Evolutionary conservation across 2,888 invertebrate species (phyloP).

Genomic region (Griposia aprilina): DNA sequence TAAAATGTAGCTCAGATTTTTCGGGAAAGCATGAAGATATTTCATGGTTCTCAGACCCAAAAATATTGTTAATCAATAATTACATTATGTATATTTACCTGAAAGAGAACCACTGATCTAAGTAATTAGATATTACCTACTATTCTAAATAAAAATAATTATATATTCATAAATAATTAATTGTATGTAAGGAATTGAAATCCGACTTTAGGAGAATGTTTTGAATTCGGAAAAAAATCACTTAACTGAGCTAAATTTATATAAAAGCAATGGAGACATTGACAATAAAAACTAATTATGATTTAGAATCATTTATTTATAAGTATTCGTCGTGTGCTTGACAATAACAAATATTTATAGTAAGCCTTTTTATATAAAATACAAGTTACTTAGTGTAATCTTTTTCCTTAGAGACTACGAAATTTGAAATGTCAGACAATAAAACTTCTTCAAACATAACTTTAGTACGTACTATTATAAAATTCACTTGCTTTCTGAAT

Average conservation of each 20-base stretch:
- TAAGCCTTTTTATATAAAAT: conserved; percentile 56
- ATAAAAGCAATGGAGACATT: conserved; percentile 68
- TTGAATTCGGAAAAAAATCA: conserved; percentile 14
- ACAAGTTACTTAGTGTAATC: conserved; percentile 44
- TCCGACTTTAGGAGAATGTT: conserved; percentile 33
- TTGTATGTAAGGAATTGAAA: conserved; percentile 44
- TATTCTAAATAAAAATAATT: conserved; percentile 29
- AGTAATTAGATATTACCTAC: conserved; percentile 37
- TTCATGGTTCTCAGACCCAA: conserved; percentile 14
- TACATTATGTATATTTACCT: conserved; percentile 21
- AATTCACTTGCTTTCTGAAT: conserved; percentile 65
- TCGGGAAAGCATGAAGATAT: background rate
- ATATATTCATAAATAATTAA: conserved; percentile 2
- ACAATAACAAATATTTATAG: conserved; percentile 63
- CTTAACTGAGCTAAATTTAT: conserved; percentile 6
- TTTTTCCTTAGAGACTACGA: conserved; percentile 52
- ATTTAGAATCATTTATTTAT: conserved; percentile 47
- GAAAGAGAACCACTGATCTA: conserved; percentile 40
- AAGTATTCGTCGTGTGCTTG: conserved; percentile 63
- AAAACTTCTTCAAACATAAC: conserved; percentile 58
- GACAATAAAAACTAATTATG: conserved; percentile 74
- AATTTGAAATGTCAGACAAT: conserved; percentile 59
- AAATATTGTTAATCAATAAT: conserved; percentile 9
- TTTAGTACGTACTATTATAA: conserved; percentile 53
- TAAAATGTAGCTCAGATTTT: background rate